phyloP scores from a whole-genome alignment of 2,113 vertebrate species.

The Chionomys nivalis region DNA sequence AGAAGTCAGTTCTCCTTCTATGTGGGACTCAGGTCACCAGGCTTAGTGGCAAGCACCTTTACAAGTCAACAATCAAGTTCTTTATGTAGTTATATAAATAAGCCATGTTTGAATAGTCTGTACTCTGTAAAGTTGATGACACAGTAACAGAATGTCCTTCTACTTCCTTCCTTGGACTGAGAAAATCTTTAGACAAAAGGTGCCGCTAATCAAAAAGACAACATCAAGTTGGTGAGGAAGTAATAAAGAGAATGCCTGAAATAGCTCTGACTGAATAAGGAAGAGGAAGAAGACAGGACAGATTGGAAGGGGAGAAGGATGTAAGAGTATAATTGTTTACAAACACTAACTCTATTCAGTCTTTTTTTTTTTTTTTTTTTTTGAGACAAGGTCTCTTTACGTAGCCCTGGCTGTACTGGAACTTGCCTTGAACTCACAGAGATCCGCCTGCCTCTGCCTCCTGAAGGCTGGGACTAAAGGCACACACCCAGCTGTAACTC shows the following conservation, averaged over 20 bases:
- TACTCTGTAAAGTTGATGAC: neutral
- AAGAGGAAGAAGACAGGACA: neutral
- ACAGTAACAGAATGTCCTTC: conserved; percentile 11
- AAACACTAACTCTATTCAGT: neutral
- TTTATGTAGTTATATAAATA: conserved; percentile 22
- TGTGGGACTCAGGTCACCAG: neutral
- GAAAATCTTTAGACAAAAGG: conserved; percentile 20
- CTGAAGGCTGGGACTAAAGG: neutral
- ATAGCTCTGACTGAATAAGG: neutral
- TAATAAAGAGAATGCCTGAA: conserved; percentile 25
- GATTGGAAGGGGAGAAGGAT: neutral
- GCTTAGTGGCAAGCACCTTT: neutral
- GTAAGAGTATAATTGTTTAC: conserved; percentile 20
- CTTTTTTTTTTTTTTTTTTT: neutral
- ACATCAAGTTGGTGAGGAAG: neutral
- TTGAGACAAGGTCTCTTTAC: neutral
- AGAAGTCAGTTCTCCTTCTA: neutral
- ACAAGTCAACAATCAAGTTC: neutral
- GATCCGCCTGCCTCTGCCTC: neutral
- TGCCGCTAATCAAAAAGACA: neutral
- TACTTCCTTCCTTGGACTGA: conserved; percentile 10
- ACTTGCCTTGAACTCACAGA: neutral
- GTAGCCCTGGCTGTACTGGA: neutral
- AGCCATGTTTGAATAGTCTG: neutral
- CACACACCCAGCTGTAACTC: neutral